These are phyloP conservation scores for Dendrocopos noguchii DNA, from an alignment of 2,113 vertebrate species.

Conservation along the genomic window DNA sequence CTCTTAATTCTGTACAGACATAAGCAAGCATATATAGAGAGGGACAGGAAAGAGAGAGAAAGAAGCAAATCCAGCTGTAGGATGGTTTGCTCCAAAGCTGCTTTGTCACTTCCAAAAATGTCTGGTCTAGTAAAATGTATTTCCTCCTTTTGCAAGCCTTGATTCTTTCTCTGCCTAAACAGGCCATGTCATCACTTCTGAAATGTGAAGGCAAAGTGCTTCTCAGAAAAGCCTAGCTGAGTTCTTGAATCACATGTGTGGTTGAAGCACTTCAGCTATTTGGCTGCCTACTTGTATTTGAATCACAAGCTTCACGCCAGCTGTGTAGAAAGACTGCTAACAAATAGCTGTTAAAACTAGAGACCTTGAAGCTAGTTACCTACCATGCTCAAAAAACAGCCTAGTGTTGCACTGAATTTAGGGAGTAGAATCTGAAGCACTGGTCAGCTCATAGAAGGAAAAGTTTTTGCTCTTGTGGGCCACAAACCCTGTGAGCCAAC, in stretches of 20 bases:
- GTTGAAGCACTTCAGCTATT: slow-evolving; percentile 13
- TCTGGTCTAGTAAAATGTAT: background rate
- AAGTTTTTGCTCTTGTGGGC: too few relatives aligned
- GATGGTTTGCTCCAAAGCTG: background rate
- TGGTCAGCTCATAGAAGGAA: too few relatives aligned
- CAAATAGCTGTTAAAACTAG: slow-evolving; percentile 20
- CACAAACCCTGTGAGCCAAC: too few relatives aligned
- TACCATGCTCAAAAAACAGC: background rate
- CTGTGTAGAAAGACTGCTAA: slow-evolving; percentile 16
- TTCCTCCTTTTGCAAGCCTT: background rate
- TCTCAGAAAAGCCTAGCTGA: background rate
- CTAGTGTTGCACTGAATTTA: too few relatives aligned
- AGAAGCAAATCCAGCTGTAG: background rate
- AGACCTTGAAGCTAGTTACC: slow-evolving; percentile 30
- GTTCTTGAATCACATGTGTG: background rate
- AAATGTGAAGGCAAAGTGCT: slow-evolving; percentile 25
- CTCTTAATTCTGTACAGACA: background rate
- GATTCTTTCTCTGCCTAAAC: background rate
- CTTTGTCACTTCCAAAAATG: background rate
- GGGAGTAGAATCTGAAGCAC: too few relatives aligned
- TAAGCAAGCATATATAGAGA: background rate
- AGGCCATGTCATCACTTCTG: background rate
- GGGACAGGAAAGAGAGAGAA: background rate
- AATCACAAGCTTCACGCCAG: background rate
- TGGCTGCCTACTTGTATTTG: background rate